Evolutionary conservation across 2,888 invertebrate species (phyloP), one percentile per base, ranked within the genome.

Genomic region (Acanthococcus lagerstroemiae): DNA sequence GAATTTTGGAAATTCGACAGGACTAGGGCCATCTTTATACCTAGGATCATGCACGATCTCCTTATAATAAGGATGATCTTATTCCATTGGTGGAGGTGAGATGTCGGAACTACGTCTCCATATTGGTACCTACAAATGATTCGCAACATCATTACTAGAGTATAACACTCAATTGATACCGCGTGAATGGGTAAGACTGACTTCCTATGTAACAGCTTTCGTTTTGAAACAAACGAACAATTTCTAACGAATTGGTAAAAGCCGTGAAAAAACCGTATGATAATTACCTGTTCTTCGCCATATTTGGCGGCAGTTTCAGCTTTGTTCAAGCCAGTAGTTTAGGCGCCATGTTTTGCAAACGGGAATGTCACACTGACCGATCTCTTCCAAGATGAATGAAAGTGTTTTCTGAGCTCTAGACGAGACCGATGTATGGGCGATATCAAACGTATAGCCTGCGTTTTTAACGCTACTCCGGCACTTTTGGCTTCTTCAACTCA

Each of bases 301-400:
- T 87, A 91, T 74, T 88, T 87, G 61, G 85, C 85, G 57, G 90
- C 90, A 21, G 90, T 88, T 76, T 90, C 88, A 0, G 87, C 83
- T 75, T 92, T 92, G 74, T 91, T 88, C 68, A 88, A 80, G 1
- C 91, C 91, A 12, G 90, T 92, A 91, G 73, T 91, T 91, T 26
- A 92, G 78, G 15, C 90, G 81, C 92, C 92, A 92, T 9, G 88
- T 86, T 73, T 85, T 84, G 4, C 80, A 75, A 6, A 86, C 77
- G 0, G 86, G 85, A 69, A 91, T 76, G 70, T 82, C 80, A n/a
- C 82, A 75, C 72, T 87, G 86, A 1, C 80, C 82, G 48, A 85
- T 80, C 73, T 85, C 84, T 67, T 83, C 78, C 6, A 91, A 76
- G 68, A 91, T 83, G 0, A 82, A 75, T 58, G 82, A 81, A 46